A percentile compares a stretch with the other conserved stretches of the same genome.
phyloP scores from a whole-genome alignment of 1,140 invertebrate species.

The Dendrolimus kikuchii region DNA sequence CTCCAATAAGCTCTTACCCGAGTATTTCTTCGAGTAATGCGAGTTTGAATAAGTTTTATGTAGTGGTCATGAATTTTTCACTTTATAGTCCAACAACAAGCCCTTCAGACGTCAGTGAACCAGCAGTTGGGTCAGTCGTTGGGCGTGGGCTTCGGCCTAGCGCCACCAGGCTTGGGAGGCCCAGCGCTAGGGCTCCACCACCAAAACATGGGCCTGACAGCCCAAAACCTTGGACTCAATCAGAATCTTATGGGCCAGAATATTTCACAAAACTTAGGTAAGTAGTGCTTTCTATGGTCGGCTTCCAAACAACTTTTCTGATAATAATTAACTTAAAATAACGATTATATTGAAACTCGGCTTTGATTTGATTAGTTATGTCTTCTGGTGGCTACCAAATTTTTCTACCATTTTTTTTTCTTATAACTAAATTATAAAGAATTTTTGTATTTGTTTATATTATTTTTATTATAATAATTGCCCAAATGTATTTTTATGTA shows the following conservation, averaged over 20 bases:
- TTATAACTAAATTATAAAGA: too few relatives aligned
- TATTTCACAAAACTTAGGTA: slow-evolving; percentile 50
- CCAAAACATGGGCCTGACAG: slow-evolving; percentile 35
- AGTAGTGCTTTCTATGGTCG: neutral
- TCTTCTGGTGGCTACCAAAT: neutral
- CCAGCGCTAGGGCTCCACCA: slow-evolving; percentile 24
- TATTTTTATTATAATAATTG: too few relatives aligned
- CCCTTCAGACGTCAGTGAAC: slow-evolving; percentile 36
- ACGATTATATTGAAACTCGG: neutral
- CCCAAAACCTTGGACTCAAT: slow-evolving; percentile 43
- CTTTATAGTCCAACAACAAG: slow-evolving; percentile 49
- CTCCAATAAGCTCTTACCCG: too few relatives aligned
- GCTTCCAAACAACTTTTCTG: too few relatives aligned
- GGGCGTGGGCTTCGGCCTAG: slow-evolving; percentile 28
- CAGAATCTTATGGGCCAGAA: slow-evolving; percentile 57
- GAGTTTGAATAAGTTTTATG: too few relatives aligned
- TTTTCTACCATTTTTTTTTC: neutral
- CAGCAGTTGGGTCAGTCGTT: slow-evolving; percentile 30
- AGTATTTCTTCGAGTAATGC: too few relatives aligned
- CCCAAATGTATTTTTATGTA: too few relatives aligned
- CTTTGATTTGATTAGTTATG: neutral
- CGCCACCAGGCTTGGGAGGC: slow-evolving; percentile 9
- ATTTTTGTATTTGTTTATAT: too few relatives aligned
- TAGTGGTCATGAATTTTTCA: neutral
- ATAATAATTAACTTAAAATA: too few relatives aligned